These are phyloP conservation scores for Argya squamiceps DNA, from an alignment of 2,797 vertebrate species.

Conservation along the genomic window DNA sequence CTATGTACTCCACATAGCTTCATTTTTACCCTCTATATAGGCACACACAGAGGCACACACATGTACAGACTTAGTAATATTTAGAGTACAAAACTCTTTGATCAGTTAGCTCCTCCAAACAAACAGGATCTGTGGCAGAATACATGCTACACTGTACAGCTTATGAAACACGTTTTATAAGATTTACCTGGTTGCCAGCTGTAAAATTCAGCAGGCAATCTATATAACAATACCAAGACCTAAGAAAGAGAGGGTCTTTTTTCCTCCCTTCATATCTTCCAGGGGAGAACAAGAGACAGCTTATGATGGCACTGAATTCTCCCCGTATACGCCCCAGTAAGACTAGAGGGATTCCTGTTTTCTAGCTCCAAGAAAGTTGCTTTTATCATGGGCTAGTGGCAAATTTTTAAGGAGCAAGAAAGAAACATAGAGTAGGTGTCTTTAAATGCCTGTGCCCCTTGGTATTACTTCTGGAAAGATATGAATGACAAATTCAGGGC, in stretches of 20 bases:
- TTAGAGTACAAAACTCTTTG: neutral
- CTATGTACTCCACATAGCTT: conserved; percentile 58
- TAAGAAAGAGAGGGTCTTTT: neutral
- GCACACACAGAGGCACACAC: neutral
- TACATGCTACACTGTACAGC: neutral
- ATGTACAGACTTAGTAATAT: neutral
- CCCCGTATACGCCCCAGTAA: neutral
- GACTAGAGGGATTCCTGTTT: neutral
- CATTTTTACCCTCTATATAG: conserved; percentile 44
- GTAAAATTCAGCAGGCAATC: conserved; percentile 7
- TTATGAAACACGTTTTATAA: conserved; percentile 55
- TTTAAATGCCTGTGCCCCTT: neutral
- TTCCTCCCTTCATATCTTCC: neutral
- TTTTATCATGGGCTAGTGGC: neutral
- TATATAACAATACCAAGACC: neutral
- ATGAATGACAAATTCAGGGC: neutral
- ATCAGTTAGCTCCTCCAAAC: neutral
- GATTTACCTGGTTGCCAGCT: neutral
- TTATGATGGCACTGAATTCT: neutral
- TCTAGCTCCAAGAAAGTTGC: neutral
- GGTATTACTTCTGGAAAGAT: neutral
- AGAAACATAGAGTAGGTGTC: neutral
- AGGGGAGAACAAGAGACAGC: neutral
- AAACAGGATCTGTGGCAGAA: neutral
- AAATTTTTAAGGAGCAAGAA: neutral